These are phyloP conservation scores for Cantharis rustica DNA, from an alignment of 2,888 invertebrate species.

Conservation along the genomic window DNA sequence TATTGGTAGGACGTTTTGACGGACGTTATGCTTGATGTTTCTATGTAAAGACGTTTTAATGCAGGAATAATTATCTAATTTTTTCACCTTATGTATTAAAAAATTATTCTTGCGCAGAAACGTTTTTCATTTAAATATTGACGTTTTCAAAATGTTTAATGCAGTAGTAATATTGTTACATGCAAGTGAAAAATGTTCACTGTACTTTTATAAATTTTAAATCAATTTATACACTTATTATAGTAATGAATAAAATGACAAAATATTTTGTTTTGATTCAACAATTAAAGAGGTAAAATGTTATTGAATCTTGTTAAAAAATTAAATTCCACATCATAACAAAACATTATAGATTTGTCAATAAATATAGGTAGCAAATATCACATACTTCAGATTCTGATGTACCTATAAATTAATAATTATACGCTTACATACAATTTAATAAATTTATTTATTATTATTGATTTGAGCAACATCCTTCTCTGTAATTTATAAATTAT, in stretches of 20 bases:
- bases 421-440: constrained; percentile 18
- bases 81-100: background rate
- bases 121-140: background rate
- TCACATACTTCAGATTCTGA: constrained; percentile 16
- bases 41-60: background rate
- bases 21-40: background rate
- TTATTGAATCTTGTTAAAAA: background rate
- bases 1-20: background rate
- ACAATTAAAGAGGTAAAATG: background rate
- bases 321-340: background rate
- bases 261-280: background rate
- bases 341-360: constrained; percentile 19
- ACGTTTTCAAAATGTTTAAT: background rate
- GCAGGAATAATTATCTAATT: background rate
- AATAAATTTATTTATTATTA: constrained; percentile 9
- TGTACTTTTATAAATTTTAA: background rate
- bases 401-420: constrained; percentile 18
- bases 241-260: background rate
- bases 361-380: constrained; percentile 15
- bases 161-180: background rate
- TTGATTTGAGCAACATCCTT: background rate
- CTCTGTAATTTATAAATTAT: background rate
- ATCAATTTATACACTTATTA: background rate
- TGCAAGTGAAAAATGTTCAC: background rate
- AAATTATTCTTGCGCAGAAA: background rate